Conservation (phyloP, 2,113 vertebrate species). For the Tympanuchus pallidicinctus region DNA sequence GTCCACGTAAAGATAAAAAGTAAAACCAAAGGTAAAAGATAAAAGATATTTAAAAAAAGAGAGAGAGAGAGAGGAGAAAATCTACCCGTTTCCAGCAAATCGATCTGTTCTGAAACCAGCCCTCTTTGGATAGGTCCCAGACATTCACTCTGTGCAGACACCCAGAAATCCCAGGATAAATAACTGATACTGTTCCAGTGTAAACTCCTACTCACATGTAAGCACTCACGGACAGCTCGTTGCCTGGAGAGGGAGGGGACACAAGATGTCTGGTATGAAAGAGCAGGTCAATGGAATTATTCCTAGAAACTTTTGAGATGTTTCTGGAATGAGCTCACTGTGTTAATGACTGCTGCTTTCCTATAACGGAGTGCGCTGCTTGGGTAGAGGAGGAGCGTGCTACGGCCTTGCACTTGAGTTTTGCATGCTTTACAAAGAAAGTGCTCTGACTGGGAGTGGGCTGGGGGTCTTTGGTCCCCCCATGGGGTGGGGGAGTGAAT, state of each 20-base stretch:
- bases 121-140: not conserved
- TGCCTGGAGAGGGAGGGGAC: not conserved
- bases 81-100: not conserved
- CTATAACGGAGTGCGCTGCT: not conserved
- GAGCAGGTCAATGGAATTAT: conserved; percentile 31
- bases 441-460: not conserved
- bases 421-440: not conserved
- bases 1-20: not conserved
- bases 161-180: not conserved
- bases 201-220: not conserved
- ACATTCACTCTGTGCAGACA: not conserved
- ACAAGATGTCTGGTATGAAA: conserved; percentile 59
- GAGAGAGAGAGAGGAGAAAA: not conserved
- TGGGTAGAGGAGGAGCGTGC: not conserved
- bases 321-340: conserved; percentile 41
- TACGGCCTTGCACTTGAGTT: not conserved
- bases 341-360: not conserved
- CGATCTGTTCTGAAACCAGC: not conserved
- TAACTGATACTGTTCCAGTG: not conserved
- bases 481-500: not conserved
- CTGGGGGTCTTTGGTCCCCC: not conserved
- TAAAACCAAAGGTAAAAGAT: not conserved
- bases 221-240: not conserved
- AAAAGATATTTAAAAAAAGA: not conserved
- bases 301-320: conserved; percentile 44